These are phyloP conservation scores for Drosophila mayri DNA, from an alignment of 1,140 invertebrate species.

Conservation along the genomic window DNA sequence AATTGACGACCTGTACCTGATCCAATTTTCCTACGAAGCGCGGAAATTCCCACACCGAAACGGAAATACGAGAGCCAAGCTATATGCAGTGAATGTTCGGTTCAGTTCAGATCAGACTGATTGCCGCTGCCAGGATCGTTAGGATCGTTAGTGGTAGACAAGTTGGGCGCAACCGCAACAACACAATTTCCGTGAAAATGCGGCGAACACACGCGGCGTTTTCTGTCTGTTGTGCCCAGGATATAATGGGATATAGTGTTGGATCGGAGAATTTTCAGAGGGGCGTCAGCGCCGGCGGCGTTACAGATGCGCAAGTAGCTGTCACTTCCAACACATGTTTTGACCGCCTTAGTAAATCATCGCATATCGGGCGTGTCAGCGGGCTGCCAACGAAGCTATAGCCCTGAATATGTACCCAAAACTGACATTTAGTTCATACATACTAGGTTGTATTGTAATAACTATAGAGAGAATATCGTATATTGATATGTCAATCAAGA, in stretches of 20 bases:
- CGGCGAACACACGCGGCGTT: conserved; percentile 75
- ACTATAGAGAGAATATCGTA: too few relatives aligned
- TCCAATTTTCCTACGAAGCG: conserved; percentile 61
- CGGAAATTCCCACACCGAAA: conserved; percentile 74
- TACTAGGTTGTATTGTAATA: too few relatives aligned
- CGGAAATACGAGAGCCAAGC: conserved; percentile 69
- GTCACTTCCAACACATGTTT: conserved; percentile 85
- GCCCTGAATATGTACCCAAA: neutral
- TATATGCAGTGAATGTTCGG: conserved; percentile 2
- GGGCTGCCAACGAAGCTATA: conserved; percentile 25
- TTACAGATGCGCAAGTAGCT: conserved; percentile 84
- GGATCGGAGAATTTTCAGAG: conserved; percentile 17
- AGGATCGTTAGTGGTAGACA: conserved; percentile 84
- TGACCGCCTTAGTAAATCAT: conserved; percentile 84
- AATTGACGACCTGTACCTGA: conserved; percentile 60
- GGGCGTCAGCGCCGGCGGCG: conserved; percentile 71
- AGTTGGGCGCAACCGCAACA: conserved; percentile 84
- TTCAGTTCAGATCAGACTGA: conserved; percentile 70
- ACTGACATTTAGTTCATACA: neutral
- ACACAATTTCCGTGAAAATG: conserved; percentile 73
- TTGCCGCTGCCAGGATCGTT: conserved; percentile 83
- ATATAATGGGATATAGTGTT: conserved; percentile 16
- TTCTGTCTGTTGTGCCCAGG: conserved; percentile 12
- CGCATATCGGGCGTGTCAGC: conserved; percentile 73
- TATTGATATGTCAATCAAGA: too few relatives aligned